Base-by-base conservation (phyloP, 2,797 vertebrate species). In the Allobates femoralis region DNA sequence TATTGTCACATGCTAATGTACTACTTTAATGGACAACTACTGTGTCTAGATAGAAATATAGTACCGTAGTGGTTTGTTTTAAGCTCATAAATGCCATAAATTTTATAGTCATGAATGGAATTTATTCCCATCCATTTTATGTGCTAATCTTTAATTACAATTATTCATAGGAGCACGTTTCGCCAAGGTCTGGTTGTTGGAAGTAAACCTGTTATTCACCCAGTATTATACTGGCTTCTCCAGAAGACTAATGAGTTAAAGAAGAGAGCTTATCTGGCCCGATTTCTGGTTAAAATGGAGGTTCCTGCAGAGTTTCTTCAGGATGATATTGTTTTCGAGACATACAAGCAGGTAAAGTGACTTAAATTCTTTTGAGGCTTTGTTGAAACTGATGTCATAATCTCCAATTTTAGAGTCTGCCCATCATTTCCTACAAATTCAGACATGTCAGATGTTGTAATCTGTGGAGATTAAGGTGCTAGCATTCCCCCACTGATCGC, bases 201-300 rank as follows among this genome's bases (percentile, higher is more conserved):
- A 89, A 98, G 95, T 90, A 99, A 99, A 89, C 94, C 96, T 30
- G 96, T 99, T 53, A 93, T 99, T 90, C 97, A 99, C 89, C 97
- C 97, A 14, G 94, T 99, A 89, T 93, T 99, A 30, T 92, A 97
- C 5, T 99, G 98, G 98, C 96, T 99, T 87, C 96, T 99, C 7
- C 97, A 97, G 92, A 95, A 94, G 89, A 93, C 95, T 86, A 94
- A 86, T 30, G 98, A 99, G 64, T 94, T 99, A 88, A 99, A 96
- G 93, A 99, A 98, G 91, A 96, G 98, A 89, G 97, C 97, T 0
- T 99, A 99, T 89, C 92, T 99, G 90, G 96, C 98, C 76, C 96
- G 96, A 18, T 99, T 97, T 90, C 95, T 99, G 3, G 93, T 98
- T 89, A 99, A 96, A 91, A 87, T 99, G 30, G 98, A 99, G 23